A percentile compares a stretch with the other conserved stretches of the same genome.
These are phyloP conservation scores for Drosophila multiciliata DNA, from an alignment of 2,888 invertebrate species.

Conservation along the genomic window DNA sequence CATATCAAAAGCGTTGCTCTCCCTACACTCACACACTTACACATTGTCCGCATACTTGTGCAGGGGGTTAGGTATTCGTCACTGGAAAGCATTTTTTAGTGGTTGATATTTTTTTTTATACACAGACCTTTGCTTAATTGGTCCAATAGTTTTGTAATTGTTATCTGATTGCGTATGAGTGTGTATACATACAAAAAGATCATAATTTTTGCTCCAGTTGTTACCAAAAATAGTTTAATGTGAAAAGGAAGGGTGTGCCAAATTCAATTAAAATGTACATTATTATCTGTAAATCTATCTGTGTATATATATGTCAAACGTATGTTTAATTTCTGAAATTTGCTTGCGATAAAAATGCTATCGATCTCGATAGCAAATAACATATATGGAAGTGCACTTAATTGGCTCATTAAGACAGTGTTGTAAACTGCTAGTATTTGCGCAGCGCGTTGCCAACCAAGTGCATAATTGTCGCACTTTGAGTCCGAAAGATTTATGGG, in stretches of 20 bases:
- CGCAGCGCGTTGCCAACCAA: constrained; percentile 49
- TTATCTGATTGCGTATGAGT: constrained; percentile 35
- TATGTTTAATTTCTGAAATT: constrained; percentile 6
- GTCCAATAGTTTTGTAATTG: constrained; percentile 77
- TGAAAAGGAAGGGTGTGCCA: constrained; percentile 59
- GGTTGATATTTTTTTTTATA: constrained; percentile 38
- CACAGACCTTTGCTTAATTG: constrained; percentile 68
- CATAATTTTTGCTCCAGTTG: constrained; percentile 57
- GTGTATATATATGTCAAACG: constrained; percentile 16
- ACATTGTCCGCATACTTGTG: constrained; percentile 29
- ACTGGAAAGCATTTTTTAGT: constrained; percentile 43
- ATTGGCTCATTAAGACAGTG: constrained; percentile 51
- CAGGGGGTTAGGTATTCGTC: constrained; percentile 30
- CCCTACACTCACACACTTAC: constrained; percentile 21
- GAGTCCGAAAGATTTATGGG: constrained; percentile 9
- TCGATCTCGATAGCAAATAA: constrained; percentile 22
- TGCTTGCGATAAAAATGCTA: constrained; percentile 12
- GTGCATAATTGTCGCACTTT: constrained; percentile 61
- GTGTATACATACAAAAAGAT: constrained; percentile 10
- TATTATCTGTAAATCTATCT: constrained; percentile 8
- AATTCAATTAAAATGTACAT: constrained; percentile 17
- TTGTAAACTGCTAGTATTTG: constrained; percentile 40
- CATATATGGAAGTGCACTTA: constrained; percentile 34
- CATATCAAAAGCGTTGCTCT: constrained; percentile 40
- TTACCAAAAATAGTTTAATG: constrained; percentile 67